Evolutionary conservation across 2,888 invertebrate species (phyloP).

Genomic region (Spialia ferax): DNA sequence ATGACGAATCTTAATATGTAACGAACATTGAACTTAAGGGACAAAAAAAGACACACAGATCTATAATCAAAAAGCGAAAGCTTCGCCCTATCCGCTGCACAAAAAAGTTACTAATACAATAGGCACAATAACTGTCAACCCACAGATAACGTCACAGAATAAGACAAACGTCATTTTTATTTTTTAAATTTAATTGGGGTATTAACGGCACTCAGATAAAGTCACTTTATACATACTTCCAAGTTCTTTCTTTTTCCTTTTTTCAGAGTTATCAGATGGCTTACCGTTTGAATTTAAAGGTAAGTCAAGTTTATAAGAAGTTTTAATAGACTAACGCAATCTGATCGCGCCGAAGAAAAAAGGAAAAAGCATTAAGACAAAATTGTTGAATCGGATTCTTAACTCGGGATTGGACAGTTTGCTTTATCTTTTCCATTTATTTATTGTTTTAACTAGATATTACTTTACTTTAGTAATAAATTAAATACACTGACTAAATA

Average conservation of each 20-base stretch:
- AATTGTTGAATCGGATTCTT: conserved; percentile 53
- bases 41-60: background rate
- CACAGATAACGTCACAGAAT: conserved; percentile 36
- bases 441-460: conserved; percentile 19
- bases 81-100: conserved; percentile 13
- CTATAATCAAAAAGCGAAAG: conserved; percentile 8
- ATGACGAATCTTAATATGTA: too few species aligned
- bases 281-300: conserved; percentile 84
- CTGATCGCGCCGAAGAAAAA: conserved; percentile 66
- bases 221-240: conserved; percentile 61
- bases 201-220: conserved; percentile 83
- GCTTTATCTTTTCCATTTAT: conserved; percentile 21
- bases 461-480: background rate
- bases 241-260: conserved; percentile 68
- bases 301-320: conserved; percentile 75
- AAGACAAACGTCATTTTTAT: conserved; percentile 71
- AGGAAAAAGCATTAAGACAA: conserved; percentile 68
- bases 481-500: too few species aligned
- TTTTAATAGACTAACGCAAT: conserved; percentile 83
- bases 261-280: conserved; percentile 80
- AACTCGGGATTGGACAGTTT: conserved; percentile 25
- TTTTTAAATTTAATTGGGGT: conserved; percentile 85
- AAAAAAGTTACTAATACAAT: conserved; percentile 42
- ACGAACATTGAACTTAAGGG: background rate
- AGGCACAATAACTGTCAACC: conserved; percentile 38